phyloP scores from a whole-genome alignment of 2,797 vertebrate genomes.

The Muraenolepis orangiensis region DNA sequence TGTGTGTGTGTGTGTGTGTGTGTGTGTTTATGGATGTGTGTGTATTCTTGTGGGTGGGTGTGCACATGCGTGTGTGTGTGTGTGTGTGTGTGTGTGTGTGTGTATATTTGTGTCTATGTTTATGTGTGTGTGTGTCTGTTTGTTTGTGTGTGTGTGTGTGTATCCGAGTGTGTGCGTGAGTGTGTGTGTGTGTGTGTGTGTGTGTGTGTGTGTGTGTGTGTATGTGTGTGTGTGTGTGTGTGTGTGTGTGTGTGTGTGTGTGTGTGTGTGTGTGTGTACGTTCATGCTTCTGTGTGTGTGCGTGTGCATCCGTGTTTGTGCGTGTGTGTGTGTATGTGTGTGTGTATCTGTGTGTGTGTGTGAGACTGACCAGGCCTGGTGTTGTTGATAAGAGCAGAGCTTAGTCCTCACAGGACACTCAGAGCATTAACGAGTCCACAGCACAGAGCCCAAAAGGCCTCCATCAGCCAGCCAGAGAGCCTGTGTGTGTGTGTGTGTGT shows the following conservation, averaged over 20 bases:
- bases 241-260: constrained; percentile 25
- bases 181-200: constrained; percentile 24
- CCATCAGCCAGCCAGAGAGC: constrained; percentile 56
- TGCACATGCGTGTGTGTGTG: too few species aligned
- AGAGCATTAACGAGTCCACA: constrained; percentile 69
- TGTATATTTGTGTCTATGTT: constrained; percentile 10
- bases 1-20: constrained; percentile 30
- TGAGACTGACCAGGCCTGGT: constrained; percentile 53
- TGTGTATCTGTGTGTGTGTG: constrained; percentile 6
- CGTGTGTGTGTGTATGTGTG: constrained; percentile 29
- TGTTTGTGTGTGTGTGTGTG: constrained; percentile 16
- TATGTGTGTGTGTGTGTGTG: constrained; percentile 3
- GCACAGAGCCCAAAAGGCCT: constrained; percentile 67
- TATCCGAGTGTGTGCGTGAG: constrained; percentile 1
- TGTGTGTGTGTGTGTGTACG: constrained; percentile 28
- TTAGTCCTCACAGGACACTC: constrained; percentile 67
- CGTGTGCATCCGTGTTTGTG: constrained; percentile 22
- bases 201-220: constrained; percentile 1
- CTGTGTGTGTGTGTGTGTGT: constrained; percentile 31
- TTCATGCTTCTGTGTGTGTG: constrained; percentile 7
- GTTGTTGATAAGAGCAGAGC: constrained; percentile 71
- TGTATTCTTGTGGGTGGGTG: too few species aligned
- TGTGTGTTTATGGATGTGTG: neutral
- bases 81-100: neutral
- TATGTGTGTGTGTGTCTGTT: constrained; percentile 26